A percentile compares a stretch with the other conserved stretches of the same genome.
Conservation (phyloP, 2,113 vertebrate genomes). For the Thymallus thymallus region DNA sequence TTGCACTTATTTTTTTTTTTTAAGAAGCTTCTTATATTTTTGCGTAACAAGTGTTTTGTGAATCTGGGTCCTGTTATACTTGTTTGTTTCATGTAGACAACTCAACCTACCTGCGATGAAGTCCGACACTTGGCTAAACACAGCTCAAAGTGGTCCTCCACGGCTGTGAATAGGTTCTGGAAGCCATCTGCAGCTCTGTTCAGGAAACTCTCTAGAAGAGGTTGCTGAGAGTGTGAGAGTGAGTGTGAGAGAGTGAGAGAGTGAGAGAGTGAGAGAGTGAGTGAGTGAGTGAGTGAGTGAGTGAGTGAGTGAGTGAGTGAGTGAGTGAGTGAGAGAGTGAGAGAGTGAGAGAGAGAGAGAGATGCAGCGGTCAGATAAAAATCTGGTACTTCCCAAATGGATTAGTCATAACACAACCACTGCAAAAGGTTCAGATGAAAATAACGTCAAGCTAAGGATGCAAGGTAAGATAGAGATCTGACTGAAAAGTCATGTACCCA, state of each 20-base stretch:
- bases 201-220: constrained; percentile 89
- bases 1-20: no score
- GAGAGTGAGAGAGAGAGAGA: not conserved
- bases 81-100: no score
- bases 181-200: constrained; percentile 91
- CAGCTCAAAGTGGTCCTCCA: constrained; percentile 95
- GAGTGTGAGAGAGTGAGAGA: not conserved
- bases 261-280: not conserved
- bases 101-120: constrained; percentile 88
- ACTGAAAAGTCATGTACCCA: no score
- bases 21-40: no score
- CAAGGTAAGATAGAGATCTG: no score
- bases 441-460: no score
- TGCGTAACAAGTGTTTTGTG: no score
- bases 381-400: not conserved
- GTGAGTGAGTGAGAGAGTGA: not conserved
- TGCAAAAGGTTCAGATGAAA: no score
- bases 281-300: constrained; percentile 1
- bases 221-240: no score
- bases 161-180: constrained; percentile 95
- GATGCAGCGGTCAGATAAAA: not conserved
- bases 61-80: no score
- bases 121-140: constrained; percentile 97
- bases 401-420: not conserved
- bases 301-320: no score